Evolutionary conservation across 2,888 invertebrate genomes (phyloP).

Genomic region (Xylocampa areola): DNA sequence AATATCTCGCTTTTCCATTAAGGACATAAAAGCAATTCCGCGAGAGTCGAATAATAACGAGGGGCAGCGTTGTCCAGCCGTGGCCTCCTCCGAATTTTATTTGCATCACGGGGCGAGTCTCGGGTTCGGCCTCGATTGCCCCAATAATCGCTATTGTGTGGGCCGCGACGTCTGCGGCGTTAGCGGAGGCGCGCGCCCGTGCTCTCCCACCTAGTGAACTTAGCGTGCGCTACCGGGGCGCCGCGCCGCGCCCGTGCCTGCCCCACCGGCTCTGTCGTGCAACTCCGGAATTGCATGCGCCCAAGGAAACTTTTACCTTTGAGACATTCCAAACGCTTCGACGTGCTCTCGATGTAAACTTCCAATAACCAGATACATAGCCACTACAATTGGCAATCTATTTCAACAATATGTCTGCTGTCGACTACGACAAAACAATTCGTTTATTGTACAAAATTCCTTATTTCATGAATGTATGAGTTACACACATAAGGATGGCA

Average conservation of each 20-base stretch:
- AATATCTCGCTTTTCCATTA: conserved; percentile 88
- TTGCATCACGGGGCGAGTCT: conserved; percentile 84
- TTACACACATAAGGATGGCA: not conserved
- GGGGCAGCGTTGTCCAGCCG: conserved; percentile 86
- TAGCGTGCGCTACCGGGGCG: conserved; percentile 43
- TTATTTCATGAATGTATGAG: not conserved
- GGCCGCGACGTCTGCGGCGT: conserved; percentile 61
- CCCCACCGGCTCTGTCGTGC: conserved; percentile 69
- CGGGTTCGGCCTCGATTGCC: conserved; percentile 79
- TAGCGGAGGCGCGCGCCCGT: conserved; percentile 50
- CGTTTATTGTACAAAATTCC: conserved; percentile 32
- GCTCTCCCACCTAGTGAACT: conserved; percentile 38
- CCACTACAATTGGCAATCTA: conserved; percentile 78
- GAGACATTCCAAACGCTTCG: conserved; percentile 81
- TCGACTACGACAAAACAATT: conserved; percentile 38
- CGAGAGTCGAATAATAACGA: conserved; percentile 89
- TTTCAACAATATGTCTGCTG: conserved; percentile 65
- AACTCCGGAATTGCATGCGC: conserved; percentile 84
- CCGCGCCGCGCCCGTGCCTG: conserved; percentile 42
- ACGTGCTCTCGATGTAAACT: conserved; percentile 79
- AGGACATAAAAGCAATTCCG: conserved; percentile 88
- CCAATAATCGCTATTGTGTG: conserved; percentile 85
- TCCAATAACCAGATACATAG: conserved; percentile 77
- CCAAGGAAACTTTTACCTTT: conserved; percentile 84
- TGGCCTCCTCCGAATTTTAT: conserved; percentile 84